Conservation (phyloP, 2,113 vertebrate genomes). For the Petrocephalus microphthalmus region DNA sequence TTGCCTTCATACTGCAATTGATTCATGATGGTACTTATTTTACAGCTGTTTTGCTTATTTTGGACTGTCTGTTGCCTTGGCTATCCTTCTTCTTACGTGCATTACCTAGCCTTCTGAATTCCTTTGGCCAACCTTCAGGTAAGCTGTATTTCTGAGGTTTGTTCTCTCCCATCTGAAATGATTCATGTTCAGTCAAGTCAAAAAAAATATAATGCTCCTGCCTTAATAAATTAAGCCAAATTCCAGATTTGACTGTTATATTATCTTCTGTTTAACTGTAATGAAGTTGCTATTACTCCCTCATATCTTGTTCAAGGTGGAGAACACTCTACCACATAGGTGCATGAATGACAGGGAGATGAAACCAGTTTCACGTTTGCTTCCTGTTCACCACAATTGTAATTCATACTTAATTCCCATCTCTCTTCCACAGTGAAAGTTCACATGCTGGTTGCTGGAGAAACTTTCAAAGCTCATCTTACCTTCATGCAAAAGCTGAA, state of each 20-base stretch:
- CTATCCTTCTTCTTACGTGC: neutral
- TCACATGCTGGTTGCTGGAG: accelerated
- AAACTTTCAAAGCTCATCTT: neutral
- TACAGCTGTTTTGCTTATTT: neutral
- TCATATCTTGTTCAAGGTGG: neutral
- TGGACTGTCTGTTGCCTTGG: neutral
- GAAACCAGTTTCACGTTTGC: neutral
- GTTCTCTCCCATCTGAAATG: neutral
- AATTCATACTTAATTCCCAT: neutral
- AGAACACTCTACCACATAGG: neutral
- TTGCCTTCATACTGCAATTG: neutral
- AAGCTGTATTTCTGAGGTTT: neutral
- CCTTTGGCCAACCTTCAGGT: neutral
- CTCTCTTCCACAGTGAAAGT: neutral
- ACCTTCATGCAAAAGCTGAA: neutral
- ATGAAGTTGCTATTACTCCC: neutral
- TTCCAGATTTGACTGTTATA: neutral
- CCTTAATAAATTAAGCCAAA: neutral
- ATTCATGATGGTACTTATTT: neutral
- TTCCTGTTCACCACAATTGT: neutral
- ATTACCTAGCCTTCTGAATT: neutral
- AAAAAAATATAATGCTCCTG: neutral
- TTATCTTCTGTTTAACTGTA: neutral
- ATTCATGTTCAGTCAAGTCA: neutral
- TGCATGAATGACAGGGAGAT: neutral